phyloP scores from a whole-genome alignment of 2,888 invertebrate genomes.

The Cataglyphis rosenhaueri region DNA sequence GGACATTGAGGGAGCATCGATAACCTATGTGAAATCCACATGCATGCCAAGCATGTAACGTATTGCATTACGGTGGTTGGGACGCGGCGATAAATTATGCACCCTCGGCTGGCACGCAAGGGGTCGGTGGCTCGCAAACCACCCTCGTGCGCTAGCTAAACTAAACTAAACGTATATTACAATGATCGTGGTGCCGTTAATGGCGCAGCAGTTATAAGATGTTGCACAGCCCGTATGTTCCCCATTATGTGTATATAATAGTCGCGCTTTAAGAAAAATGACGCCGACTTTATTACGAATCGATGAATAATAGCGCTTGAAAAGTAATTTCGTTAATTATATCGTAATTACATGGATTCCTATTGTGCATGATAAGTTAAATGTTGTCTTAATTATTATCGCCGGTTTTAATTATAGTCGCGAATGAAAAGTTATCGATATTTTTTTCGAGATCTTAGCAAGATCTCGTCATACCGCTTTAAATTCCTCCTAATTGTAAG shows the following conservation, averaged over 20 bases:
- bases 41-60: slow-evolving; percentile 77
- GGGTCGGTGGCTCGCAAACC: slow-evolving; percentile 65
- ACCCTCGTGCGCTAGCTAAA: slow-evolving; percentile 77
- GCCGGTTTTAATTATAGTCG: background rate
- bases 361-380: background rate
- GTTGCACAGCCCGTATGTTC: slow-evolving; percentile 82
- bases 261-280: slow-evolving; percentile 25
- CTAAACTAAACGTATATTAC: slow-evolving; percentile 84
- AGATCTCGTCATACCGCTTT: slow-evolving; percentile 48
- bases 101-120: slow-evolving; percentile 77
- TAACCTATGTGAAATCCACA: slow-evolving; percentile 77
- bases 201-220: slow-evolving; percentile 83
- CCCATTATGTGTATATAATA: slow-evolving; percentile 71
- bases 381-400: background rate
- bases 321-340: slow-evolving; percentile 21
- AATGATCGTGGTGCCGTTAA: slow-evolving; percentile 82
- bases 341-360: slow-evolving; percentile 11
- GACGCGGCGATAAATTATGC: slow-evolving; percentile 84
- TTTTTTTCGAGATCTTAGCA: slow-evolving; percentile 26
- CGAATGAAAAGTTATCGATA: slow-evolving; percentile 35
- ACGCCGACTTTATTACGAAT: slow-evolving; percentile 4
- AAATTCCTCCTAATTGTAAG: slow-evolving; percentile 69
- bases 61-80: slow-evolving; percentile 75
- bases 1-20: slow-evolving; percentile 74
- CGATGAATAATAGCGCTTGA: background rate